Conservation (phyloP, 2,113 vertebrate species). For the Hystrix brachyura region DNA sequence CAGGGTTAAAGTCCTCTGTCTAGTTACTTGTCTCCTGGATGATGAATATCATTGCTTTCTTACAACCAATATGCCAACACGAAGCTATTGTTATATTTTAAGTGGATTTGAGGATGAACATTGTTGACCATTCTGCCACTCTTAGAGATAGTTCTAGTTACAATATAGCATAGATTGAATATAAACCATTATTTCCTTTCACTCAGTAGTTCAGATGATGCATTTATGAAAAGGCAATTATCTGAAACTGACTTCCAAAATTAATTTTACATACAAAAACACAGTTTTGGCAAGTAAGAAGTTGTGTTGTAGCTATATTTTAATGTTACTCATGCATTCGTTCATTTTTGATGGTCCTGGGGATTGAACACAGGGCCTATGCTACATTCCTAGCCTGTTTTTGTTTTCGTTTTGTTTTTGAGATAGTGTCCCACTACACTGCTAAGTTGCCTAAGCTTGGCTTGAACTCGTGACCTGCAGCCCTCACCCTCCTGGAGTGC, state of each 20-base stretch:
- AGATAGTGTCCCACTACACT: not conserved
- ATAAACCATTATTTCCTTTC: not conserved
- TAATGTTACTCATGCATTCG: not conserved
- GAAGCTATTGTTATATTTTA: conserved; percentile 23
- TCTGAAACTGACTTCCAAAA: conserved; percentile 17
- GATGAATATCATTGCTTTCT: not conserved
- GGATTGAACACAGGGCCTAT: not conserved
- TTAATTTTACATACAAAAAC: not conserved
- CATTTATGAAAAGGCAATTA: conserved; percentile 27
- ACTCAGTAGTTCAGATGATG: conserved; percentile 14
- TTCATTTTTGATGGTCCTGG: not conserved
- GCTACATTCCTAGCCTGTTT: not conserved
- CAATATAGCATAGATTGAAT: not conserved
- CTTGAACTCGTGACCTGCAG: not conserved
- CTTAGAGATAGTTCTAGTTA: conserved; percentile 46
- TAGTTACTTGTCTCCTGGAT: not conserved
- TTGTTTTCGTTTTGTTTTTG: not conserved
- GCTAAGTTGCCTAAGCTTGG: not conserved
- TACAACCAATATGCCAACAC: not conserved
- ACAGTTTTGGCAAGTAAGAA: not conserved
- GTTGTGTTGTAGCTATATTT: not conserved
- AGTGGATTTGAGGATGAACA: not conserved
- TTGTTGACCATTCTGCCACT: conserved; percentile 5
- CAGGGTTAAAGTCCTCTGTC: not conserved
- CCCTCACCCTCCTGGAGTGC: not conserved